phyloP scores from a whole-genome alignment of 2,888 invertebrate genomes.

The Dicranocentrus wangi region DNA sequence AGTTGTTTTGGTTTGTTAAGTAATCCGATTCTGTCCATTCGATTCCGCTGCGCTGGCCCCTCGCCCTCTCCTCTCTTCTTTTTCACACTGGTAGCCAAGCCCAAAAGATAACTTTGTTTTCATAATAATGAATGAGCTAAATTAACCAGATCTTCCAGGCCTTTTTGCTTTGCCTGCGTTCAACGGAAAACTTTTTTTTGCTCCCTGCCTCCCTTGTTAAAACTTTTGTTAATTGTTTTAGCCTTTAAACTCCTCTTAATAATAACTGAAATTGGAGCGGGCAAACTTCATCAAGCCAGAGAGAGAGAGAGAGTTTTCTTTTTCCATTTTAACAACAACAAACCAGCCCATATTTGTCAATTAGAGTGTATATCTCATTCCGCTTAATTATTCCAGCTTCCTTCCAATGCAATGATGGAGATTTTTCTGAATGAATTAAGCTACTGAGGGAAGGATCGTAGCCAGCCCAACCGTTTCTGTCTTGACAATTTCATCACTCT shows the following conservation, averaged over 20 bases:
- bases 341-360: too few species aligned
- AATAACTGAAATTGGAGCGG: conserved; percentile 26
- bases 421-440: too few species aligned
- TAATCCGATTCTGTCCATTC: conserved; percentile 46
- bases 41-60: background rate
- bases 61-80: conserved; percentile 6
- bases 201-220: conserved; percentile 34
- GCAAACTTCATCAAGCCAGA: background rate
- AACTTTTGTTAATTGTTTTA: conserved; percentile 61
- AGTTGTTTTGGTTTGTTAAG: conserved; percentile 60
- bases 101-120: conserved; percentile 58
- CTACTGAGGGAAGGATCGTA: too few species aligned
- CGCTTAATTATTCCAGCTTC: too few species aligned
- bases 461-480: too few species aligned
- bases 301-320: conserved; percentile 1
- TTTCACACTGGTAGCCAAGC: conserved; percentile 45
- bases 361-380: too few species aligned
- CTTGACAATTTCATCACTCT: too few species aligned
- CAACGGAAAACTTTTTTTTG: background rate
- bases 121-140: conserved; percentile 63
- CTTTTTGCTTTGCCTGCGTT: too few species aligned
- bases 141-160: conserved; percentile 58
- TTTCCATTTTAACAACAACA: background rate
- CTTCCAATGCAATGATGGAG: too few species aligned
- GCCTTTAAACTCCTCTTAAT: conserved; percentile 35